A percentile compares a stretch with the other conserved stretches of the same genome.
Conservation (phyloP, 2,113 vertebrate species). For the Phasianus colchicus region DNA sequence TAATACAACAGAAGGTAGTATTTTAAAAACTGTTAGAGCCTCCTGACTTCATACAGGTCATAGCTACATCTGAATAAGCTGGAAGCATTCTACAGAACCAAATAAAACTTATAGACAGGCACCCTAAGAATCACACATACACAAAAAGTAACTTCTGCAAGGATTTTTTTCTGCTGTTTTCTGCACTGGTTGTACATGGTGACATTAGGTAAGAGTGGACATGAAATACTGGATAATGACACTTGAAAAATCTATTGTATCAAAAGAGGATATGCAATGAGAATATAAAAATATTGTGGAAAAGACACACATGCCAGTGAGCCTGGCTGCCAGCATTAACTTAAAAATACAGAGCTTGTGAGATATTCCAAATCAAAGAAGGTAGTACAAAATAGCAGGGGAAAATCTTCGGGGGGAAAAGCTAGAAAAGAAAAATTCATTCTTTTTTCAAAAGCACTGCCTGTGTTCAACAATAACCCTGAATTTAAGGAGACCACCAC, state of each 20-base stretch:
- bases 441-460: not conserved
- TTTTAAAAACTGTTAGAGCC: not conserved
- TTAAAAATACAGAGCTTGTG: not conserved
- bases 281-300: not conserved
- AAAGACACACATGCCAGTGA: not conserved
- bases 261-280: not conserved
- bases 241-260: not conserved
- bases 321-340: not conserved
- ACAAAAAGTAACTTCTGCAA: not conserved
- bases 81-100: not conserved
- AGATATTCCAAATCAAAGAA: not conserved
- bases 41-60: not conserved
- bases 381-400: not conserved
- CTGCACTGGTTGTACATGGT: not conserved
- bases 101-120: not conserved
- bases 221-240: not conserved
- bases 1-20: not conserved
- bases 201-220: rapidly evolving
- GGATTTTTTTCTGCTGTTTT: not conserved
- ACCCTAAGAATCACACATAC: not conserved
- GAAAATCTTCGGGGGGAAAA: not conserved
- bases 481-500: not conserved
- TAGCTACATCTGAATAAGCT: not conserved
- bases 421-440: rapidly evolving
- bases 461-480: not conserved